phyloP scores from a whole-genome alignment of 2,113 vertebrate species.

The Calonectris borealis region DNA sequence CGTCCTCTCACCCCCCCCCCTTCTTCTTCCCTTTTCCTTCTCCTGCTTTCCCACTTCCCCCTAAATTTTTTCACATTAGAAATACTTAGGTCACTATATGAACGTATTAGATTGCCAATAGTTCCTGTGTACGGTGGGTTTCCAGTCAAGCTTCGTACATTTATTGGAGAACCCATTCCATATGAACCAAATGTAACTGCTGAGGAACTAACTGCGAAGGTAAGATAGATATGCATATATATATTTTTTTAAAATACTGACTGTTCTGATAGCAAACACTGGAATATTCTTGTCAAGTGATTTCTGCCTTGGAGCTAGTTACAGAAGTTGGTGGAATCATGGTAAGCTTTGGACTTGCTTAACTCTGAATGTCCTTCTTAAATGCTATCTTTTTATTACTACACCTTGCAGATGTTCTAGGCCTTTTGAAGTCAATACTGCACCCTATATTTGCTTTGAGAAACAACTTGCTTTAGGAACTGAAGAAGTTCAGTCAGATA shows the following conservation, averaged over 20 bases:
- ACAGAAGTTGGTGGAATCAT: not conserved
- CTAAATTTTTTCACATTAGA: constrained; percentile 64
- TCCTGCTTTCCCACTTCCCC: not conserved
- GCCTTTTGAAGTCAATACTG: not conserved
- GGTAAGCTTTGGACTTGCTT: not conserved
- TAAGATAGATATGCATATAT: constrained; percentile 42
- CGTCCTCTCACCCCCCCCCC: too few species aligned
- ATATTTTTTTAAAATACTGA: not conserved
- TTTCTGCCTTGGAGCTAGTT: not conserved
- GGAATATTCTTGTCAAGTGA: not conserved
- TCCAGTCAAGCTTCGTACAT: constrained; percentile 93
- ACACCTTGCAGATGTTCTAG: not conserved
- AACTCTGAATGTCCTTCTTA: not conserved
- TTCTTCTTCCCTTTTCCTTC: not conserved
- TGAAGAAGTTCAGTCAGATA: not conserved
- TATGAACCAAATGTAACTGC: constrained; percentile 88
- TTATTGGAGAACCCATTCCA: constrained; percentile 92
- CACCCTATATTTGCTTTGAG: not conserved
- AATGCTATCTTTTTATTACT: not conserved
- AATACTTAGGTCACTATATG: constrained; percentile 85
- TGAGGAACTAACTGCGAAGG: constrained; percentile 89
- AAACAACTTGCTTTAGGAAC: not conserved
- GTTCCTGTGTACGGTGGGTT: constrained; percentile 94
- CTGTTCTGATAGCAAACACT: not conserved
- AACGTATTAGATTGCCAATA: constrained; percentile 83